These are phyloP conservation scores for Dorcus hopei DNA, from an alignment of 2,888 invertebrate species.

Conservation along the genomic window DNA sequence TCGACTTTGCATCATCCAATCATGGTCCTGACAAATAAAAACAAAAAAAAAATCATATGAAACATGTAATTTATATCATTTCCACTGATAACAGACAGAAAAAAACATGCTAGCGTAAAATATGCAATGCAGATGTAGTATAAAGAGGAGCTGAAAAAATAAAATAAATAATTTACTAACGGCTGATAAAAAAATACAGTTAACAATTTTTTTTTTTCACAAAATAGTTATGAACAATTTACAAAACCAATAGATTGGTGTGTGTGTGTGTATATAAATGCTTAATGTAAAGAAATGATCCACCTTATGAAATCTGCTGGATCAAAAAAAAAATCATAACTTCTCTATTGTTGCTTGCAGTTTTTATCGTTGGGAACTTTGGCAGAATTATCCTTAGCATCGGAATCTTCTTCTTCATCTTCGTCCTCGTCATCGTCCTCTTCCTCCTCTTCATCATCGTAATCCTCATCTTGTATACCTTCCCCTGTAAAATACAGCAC, in stretches of 20 bases:
- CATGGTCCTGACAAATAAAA: constrained; percentile 2
- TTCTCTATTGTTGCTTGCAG: constrained; percentile 44
- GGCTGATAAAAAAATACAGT: constrained; percentile 3
- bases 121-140: constrained; percentile 11
- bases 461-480: constrained; percentile 65
- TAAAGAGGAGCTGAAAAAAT: constrained; percentile 11
- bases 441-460: constrained; percentile 68
- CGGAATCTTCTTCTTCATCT: constrained; percentile 47
- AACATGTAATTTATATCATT: constrained; percentile 20
- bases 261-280: constrained; percentile 3
- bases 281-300: constrained; percentile 5
- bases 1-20: too few relatives aligned
- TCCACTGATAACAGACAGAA: constrained; percentile 17
- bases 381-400: constrained; percentile 26
- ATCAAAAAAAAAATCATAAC: constrained; percentile 1
- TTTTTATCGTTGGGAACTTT: constrained; percentile 42
- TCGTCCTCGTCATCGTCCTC: constrained; percentile 60
- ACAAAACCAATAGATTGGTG: background rate
- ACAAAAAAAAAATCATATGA: constrained; percentile 12
- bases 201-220: constrained; percentile 5
- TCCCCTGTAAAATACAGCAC: constrained; percentile 96
- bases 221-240: constrained; percentile 14
- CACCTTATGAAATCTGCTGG: constrained; percentile 2
- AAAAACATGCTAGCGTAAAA: constrained; percentile 15
- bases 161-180: constrained; percentile 22